Base-by-base conservation (phyloP, 2,797 vertebrate genomes). In the Hoplostethus atlanticus region DNA sequence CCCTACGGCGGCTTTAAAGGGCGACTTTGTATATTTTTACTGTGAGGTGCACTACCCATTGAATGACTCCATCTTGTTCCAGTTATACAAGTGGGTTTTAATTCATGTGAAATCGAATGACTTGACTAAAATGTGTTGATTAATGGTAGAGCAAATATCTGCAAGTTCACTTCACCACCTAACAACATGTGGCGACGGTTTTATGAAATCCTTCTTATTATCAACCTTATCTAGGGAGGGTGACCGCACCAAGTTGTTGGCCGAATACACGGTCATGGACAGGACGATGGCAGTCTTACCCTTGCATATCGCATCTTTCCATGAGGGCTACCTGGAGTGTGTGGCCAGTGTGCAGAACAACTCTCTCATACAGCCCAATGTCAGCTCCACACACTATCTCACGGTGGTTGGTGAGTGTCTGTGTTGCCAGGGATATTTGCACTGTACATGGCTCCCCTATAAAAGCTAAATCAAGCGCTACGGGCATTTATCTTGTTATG, bases 241-340 rank as follows among this genome's bases (percentile, higher is more conserved):
- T 10, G 4, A 79, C 6, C 48, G 0, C 28, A 0, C 9, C 1
- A 79, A 30, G 17, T 0, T 1, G 0, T 9, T 91, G 4, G 79
- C 30, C 2, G 70, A 69, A 0, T 64, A 2, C 76, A 69, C 80
- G 4, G 64, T 67, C 1, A 2, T 67, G 40, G 0, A 1, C 0
- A 68, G 47, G 0, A 9, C 50, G 0, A 0, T 0, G 5, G 88
- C 8, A 13, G 0, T 0, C 0, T 44, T 94, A n/a, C 1, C 6
- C 31, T 0, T 76, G 0, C 0, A 15, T 0, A 25, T 76, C 67
- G 50, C 0, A n/a, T 2, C 0, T 3, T 0, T 0, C 5, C n/a
- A 89, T 16, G 86, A 91, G 0, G 92, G 92, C 3, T 3, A 65
- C 64, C 68, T 91, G 58, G 67, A 73, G 78, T 93, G 93, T 80